Conservation (phyloP, 2,888 invertebrate species). For the Pilophorus perplexus region DNA sequence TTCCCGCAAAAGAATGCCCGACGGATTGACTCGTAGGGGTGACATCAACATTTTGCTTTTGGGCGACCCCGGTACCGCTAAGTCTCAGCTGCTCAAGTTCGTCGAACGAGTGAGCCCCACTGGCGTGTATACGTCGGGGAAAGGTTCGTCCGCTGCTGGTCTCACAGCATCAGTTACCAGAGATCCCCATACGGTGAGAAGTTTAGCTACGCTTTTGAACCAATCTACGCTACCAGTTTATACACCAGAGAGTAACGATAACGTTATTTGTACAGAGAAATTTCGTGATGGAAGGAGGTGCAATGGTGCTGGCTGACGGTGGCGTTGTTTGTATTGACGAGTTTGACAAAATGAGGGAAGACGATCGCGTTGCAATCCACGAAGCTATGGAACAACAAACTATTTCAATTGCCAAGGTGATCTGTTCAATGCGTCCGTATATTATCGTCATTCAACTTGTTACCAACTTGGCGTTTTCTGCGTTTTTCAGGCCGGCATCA, state of each 20-base stretch:
- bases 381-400: slow-evolving; percentile 99
- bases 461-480: no score
- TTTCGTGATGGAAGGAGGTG: slow-evolving; percentile 98
- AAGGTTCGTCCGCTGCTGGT: slow-evolving; percentile 98
- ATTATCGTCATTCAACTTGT: no score
- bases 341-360: slow-evolving; percentile 99
- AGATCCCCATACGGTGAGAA: slow-evolving; percentile 83
- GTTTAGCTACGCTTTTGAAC: no score
- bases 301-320: slow-evolving; percentile 98
- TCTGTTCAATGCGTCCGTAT: no score
- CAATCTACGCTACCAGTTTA: no score
- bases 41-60: slow-evolving; percentile 93
- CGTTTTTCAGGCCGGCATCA: slow-evolving; percentile 80
- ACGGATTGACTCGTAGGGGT: slow-evolving; percentile 91
- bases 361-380: slow-evolving; percentile 98
- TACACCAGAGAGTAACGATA: no score
- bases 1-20: slow-evolving; percentile 83
- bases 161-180: slow-evolving; percentile 95
- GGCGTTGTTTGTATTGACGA: slow-evolving; percentile 99
- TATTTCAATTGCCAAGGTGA: slow-evolving; percentile 97
- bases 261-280: slow-evolving; percentile 66
- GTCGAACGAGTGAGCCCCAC: slow-evolving; percentile 93
- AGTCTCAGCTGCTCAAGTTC: slow-evolving; percentile 95
- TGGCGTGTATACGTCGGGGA: slow-evolving; percentile 97
- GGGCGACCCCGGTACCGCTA: slow-evolving; percentile 99